These are phyloP conservation scores for Melopsittacus undulatus DNA, from an alignment of 2,797 vertebrate genomes.

Conservation along the genomic window DNA sequence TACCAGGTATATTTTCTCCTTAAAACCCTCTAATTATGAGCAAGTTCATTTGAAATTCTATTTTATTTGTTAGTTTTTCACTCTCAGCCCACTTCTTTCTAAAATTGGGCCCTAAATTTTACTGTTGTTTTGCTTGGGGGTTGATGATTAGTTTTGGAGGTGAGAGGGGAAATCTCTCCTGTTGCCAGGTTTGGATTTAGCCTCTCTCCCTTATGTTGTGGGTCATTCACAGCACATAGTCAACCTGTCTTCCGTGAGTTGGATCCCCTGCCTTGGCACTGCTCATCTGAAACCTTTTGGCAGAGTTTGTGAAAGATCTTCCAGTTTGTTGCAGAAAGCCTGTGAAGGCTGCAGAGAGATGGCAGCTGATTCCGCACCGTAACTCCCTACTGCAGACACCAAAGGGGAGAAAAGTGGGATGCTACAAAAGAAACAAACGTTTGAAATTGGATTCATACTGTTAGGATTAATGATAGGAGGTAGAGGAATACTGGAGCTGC, in stretches of 20 bases:
- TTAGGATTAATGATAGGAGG: slow-evolving; percentile 70
- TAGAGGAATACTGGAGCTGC: slow-evolving; percentile 54
- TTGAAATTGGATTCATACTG: slow-evolving; percentile 67
- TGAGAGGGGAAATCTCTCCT: not conserved
- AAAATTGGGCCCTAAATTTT: not conserved
- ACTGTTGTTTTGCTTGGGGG: not conserved
- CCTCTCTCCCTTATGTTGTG: not conserved
- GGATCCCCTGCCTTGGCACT: not conserved
- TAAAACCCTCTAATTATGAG: not conserved
- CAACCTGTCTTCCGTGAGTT: not conserved
- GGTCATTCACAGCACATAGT: not conserved
- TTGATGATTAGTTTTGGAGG: not conserved
- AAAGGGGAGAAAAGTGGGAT: slow-evolving; percentile 44
- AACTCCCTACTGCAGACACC: slow-evolving; percentile 24
- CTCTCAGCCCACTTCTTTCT: not conserved
- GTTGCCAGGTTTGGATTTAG: not conserved
- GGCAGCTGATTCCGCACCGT: not conserved
- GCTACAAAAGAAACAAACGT: slow-evolving; percentile 32
- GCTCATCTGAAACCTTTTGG: not conserved
- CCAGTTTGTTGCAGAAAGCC: not conserved
- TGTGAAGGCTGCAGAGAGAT: not conserved
- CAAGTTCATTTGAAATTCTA: slow-evolving; percentile 24
- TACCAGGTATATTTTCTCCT: slow-evolving; percentile 32
- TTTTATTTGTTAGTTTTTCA: slow-evolving; percentile 9
- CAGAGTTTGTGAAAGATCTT: slow-evolving; percentile 1